These are phyloP conservation scores for Bovichtus variegatus DNA, from an alignment of 2,797 vertebrate species.

Conservation along the genomic window DNA sequence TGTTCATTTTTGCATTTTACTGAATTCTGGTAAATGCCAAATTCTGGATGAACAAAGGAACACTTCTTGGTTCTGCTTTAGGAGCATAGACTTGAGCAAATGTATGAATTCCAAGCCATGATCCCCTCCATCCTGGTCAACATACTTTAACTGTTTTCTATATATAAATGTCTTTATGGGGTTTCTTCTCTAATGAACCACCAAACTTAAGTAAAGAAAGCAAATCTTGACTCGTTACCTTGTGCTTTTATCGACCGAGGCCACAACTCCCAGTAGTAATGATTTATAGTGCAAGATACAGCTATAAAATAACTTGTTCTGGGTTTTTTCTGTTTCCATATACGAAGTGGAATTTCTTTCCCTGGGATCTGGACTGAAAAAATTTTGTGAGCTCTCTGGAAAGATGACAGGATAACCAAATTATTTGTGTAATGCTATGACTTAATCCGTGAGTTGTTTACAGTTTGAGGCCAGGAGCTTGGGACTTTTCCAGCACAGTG, in stretches of 20 bases:
- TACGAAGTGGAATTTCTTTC: slow-evolving; percentile 60
- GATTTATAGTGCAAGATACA: slow-evolving; percentile 2
- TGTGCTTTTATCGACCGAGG: neutral
- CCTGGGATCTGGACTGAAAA: slow-evolving; percentile 45
- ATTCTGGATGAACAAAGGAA: slow-evolving; percentile 35
- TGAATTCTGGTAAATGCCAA: slow-evolving; percentile 29
- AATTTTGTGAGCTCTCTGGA: slow-evolving; percentile 51
- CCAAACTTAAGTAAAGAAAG: neutral
- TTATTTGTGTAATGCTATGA: slow-evolving; percentile 67
- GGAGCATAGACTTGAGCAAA: neutral
- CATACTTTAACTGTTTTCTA: slow-evolving; percentile 5
- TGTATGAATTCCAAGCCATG: slow-evolving; percentile 3
- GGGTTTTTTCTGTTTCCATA: slow-evolving; percentile 52
- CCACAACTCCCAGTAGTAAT: slow-evolving; percentile 5
- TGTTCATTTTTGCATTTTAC: slow-evolving; percentile 37
- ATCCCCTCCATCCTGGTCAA: neutral
- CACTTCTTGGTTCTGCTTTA: slow-evolving; percentile 24
- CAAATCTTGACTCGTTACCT: neutral
- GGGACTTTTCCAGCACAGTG: slow-evolving; percentile 52
- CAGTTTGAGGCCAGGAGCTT: slow-evolving; percentile 54
- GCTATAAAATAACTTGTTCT: neutral
- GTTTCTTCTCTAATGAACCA: slow-evolving; percentile 5
- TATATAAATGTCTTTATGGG: neutral
- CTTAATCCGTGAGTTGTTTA: slow-evolving; percentile 68
- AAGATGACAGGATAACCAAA: slow-evolving; percentile 74